Evolutionary conservation across 2,113 vertebrate genomes (phyloP).

Genomic region (Cavia aperea): DNA sequence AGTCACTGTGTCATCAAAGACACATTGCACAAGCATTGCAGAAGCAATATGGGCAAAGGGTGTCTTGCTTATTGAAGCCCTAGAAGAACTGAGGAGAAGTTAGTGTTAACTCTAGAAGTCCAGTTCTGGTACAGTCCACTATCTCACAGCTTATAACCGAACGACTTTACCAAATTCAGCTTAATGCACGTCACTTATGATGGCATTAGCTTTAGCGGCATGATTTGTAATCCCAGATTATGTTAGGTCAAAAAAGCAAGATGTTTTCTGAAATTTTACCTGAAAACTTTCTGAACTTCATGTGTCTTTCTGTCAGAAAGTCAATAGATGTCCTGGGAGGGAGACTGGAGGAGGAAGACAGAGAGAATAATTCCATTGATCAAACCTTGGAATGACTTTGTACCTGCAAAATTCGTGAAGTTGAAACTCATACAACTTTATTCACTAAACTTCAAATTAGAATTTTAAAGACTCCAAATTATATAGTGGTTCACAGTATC

Average conservation of each 20-base stretch:
- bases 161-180: background rate
- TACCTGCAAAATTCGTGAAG: slow-evolving; percentile 1
- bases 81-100: slow-evolving; percentile 46
- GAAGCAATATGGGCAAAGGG: slow-evolving; percentile 40
- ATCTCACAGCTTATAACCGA: slow-evolving; percentile 14
- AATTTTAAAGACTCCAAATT: background rate
- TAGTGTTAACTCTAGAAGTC: slow-evolving; percentile 50
- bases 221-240: background rate
- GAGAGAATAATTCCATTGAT: background rate
- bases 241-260: background rate
- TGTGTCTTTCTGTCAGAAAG: background rate
- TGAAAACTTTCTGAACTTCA: background rate
- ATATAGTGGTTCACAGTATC: background rate
- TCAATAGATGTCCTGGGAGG: background rate
- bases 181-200: background rate
- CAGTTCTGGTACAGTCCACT: background rate
- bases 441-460: background rate
- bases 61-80: slow-evolving; percentile 40
- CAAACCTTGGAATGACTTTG: background rate
- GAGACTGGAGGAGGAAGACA: background rate
- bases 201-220: background rate
- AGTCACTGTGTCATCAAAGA: slow-evolving; percentile 75
- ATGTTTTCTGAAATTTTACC: slow-evolving; percentile 2
- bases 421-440: background rate
- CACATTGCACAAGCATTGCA: slow-evolving; percentile 54